These are phyloP conservation scores for Acipenser ruthenus DNA, from an alignment of 2,797 vertebrate genomes.

Conservation along the genomic window DNA sequence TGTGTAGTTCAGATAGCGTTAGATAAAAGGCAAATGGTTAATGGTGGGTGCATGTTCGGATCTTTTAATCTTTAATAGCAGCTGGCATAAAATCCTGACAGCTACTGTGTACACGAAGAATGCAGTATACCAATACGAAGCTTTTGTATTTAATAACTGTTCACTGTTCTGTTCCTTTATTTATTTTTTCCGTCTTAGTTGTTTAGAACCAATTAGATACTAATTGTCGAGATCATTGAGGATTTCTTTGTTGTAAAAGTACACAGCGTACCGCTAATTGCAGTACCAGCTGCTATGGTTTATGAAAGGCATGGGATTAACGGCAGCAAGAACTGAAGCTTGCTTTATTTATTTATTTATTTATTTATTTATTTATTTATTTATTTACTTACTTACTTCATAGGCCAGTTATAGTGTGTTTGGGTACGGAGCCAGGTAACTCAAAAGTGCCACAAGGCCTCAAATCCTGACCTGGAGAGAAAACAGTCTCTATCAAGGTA, in stretches of 20 bases:
- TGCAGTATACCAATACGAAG: not conserved
- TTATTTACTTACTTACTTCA: not conserved
- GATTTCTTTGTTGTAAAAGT: conserved; percentile 62
- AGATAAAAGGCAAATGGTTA: no score
- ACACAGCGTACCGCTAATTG: conserved; percentile 64
- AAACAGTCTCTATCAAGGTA: conserved; percentile 44
- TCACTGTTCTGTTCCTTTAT: conserved; percentile 39
- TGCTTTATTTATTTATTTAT: conserved; percentile 9
- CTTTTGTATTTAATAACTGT: not conserved
- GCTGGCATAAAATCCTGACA: no score
- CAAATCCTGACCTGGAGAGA: conserved; percentile 17
- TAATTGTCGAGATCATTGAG: conserved; percentile 65
- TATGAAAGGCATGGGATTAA: conserved; percentile 5
- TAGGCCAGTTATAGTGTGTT: conserved; percentile 17
- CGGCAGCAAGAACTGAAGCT: conserved; percentile 38
- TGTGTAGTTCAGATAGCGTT: no score
- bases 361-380: conserved; percentile 8
- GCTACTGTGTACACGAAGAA: conserved; percentile 6
- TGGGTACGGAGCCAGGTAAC: conserved; percentile 5
- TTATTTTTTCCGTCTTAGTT: conserved; percentile 61
- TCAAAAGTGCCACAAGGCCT: conserved; percentile 25
- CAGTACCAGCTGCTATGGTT: conserved; percentile 41
- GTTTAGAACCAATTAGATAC: conserved; percentile 67
- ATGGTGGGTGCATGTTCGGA: no score
- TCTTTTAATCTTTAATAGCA: no score